phyloP scores from a whole-genome alignment of 2,113 vertebrate genomes.

The Albula goreensis region DNA sequence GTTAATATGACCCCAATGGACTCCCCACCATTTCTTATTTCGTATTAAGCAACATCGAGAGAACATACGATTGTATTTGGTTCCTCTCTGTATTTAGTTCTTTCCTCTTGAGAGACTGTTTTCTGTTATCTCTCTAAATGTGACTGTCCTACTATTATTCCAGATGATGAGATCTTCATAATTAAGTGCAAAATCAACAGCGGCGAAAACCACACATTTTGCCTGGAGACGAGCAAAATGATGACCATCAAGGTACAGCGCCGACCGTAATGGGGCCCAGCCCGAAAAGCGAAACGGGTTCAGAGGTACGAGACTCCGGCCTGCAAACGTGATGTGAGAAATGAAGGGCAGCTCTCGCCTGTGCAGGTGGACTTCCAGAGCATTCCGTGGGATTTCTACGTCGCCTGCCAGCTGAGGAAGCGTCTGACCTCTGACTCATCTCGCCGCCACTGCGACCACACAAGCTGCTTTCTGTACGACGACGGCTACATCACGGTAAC shows the following conservation, averaged over 20 bases:
- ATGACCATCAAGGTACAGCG: conserved; percentile 38
- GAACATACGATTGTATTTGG: too few species aligned
- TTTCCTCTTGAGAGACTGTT: not conserved
- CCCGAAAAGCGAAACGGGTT: not conserved
- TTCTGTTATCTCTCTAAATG: not conserved
- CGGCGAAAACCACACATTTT: conserved; percentile 14
- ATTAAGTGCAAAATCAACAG: conserved; percentile 14
- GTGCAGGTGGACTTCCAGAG: conserved; percentile 69
- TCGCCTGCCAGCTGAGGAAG: conserved; percentile 66
- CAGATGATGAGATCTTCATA: conserved; percentile 35
- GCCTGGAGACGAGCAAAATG: not conserved
- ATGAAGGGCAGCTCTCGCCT: not conserved
- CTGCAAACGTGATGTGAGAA: too few species aligned
- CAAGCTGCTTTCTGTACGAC: conserved; percentile 67
- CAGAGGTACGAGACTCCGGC: too few species aligned
- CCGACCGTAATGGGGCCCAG: not conserved
- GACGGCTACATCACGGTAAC: conserved; percentile 66
- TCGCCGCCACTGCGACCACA: conserved; percentile 54
- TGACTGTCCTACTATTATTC: not conserved
- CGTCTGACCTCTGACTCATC: conserved; percentile 61
- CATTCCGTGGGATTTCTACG: conserved; percentile 81
- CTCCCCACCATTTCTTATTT: too few species aligned
- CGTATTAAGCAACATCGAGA: too few species aligned
- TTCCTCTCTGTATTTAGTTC: too few species aligned
- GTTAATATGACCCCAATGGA: too few species aligned